These are phyloP conservation scores for Solea solea DNA, from an alignment of 2,113 vertebrate genomes.

Conservation along the genomic window DNA sequence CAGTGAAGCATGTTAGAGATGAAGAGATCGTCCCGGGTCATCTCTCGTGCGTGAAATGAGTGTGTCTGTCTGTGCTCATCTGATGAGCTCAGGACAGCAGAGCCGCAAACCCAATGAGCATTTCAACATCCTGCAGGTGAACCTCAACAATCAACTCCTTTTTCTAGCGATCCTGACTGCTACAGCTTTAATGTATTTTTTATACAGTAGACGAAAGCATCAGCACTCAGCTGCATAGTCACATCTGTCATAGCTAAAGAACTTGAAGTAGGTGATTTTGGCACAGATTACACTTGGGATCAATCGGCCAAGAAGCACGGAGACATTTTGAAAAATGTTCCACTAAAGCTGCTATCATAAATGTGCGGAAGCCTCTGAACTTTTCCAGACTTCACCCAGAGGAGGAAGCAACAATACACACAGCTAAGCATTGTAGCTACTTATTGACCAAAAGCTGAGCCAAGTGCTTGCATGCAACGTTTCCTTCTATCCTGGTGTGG, in stretches of 20 bases:
- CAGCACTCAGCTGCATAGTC: not conserved
- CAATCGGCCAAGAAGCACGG: not conserved
- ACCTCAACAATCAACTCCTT: no score
- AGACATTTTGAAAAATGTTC: slow-evolving; percentile 1
- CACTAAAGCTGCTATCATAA: not conserved
- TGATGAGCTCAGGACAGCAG: no score
- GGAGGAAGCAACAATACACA: not conserved
- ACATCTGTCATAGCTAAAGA: not conserved
- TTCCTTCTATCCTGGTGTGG: not conserved
- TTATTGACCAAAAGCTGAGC: slow-evolving; percentile 3
- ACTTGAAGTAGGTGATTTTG: not conserved
- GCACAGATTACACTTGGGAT: not conserved
- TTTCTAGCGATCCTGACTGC: no score
- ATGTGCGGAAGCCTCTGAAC: not conserved
- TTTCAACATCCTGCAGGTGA: no score
- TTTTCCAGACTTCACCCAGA: not conserved
- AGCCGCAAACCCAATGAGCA: no score
- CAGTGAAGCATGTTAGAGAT: no score
- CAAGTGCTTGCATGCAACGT: not conserved
- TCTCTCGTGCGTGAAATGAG: no score
- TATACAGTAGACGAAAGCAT: not conserved
- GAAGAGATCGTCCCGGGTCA: no score
- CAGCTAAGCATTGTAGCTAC: not conserved
- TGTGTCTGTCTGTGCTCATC: no score
- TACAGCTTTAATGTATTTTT: no score